Evolutionary conservation across 1,140 invertebrate species (phyloP).

Genomic region (Stenopsyche tienmushanensis): DNA sequence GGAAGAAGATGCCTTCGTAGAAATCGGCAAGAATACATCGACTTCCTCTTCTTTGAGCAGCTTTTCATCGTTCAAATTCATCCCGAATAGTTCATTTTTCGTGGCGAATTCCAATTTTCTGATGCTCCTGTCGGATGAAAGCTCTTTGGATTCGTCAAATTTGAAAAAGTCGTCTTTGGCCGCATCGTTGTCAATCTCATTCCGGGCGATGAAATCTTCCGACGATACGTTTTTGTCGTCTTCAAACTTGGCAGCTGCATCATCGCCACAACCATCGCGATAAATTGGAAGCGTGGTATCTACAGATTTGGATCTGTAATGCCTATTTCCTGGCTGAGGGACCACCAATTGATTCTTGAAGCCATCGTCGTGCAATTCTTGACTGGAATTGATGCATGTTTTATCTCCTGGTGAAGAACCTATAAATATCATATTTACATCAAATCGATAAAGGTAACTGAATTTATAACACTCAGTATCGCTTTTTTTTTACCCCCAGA

Average conservation of each 20-base stretch:
- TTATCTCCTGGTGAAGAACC: constrained; percentile 53
- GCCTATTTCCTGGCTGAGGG: constrained; percentile 46
- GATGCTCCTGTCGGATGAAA: too few species aligned
- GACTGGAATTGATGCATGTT: constrained; percentile 51
- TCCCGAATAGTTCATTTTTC: too few species aligned
- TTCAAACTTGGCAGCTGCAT: background rate
- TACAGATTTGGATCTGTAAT: constrained; percentile 51
- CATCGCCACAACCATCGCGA: background rate
- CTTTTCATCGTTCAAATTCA: background rate
- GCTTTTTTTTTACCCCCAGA: constrained; percentile 30
- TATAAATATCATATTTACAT: constrained; percentile 32
- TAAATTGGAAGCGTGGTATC: constrained; percentile 47
- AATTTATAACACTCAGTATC: background rate
- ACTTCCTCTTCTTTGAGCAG: constrained; percentile 39
- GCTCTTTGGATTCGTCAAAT: background rate
- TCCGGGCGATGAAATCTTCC: too few species aligned
- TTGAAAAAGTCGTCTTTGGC: background rate
- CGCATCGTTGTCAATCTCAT: too few species aligned
- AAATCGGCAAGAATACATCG: constrained; percentile 34
- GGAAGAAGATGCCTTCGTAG: constrained; percentile 44
- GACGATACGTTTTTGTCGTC: background rate
- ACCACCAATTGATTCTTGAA: constrained; percentile 49
- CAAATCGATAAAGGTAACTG: background rate
- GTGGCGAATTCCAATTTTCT: too few species aligned
- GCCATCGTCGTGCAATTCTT: constrained; percentile 43